phyloP scores from a whole-genome alignment of 1,140 invertebrate species.

The Matsumurasca onukii region DNA sequence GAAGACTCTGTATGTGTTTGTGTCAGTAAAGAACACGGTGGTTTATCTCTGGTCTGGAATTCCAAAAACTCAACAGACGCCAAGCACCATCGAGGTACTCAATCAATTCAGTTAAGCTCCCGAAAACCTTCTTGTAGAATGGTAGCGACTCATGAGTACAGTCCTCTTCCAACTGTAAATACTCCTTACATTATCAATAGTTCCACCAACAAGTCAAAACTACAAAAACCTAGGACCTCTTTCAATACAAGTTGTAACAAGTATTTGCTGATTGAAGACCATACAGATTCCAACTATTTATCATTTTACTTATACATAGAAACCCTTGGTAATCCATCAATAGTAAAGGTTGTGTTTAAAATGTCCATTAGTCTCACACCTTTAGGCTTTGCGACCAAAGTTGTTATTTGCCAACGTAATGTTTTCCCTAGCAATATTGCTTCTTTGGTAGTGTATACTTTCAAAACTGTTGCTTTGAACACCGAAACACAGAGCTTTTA shows the following conservation, averaged over 20 bases:
- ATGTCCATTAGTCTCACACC: background rate
- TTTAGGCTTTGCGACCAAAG: background rate
- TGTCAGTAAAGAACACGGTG: conserved; percentile 31
- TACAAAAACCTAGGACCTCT: background rate
- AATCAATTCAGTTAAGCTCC: conserved; percentile 14
- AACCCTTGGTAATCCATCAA: background rate
- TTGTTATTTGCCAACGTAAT: conserved; percentile 7
- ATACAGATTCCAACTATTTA: background rate
- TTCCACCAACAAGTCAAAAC: background rate
- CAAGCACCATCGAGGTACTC: conserved; percentile 24
- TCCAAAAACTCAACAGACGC: conserved; percentile 28
- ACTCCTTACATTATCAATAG: background rate
- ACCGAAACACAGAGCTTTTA: background rate
- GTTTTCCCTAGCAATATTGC: background rate
- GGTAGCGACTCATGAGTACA: background rate
- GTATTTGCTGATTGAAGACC: conserved; percentile 4
- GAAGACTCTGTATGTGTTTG: conserved; percentile 37
- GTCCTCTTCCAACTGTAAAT: background rate
- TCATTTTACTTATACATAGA: background rate
- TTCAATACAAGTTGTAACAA: background rate
- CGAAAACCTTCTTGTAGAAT: background rate
- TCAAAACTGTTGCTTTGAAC: background rate
- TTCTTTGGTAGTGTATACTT: background rate
- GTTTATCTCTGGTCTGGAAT: conserved; percentile 36
- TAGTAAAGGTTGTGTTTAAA: conserved; percentile 2